Base-by-base conservation (phyloP, 2,888 invertebrate genomes). In the Stenurella melanura region DNA sequence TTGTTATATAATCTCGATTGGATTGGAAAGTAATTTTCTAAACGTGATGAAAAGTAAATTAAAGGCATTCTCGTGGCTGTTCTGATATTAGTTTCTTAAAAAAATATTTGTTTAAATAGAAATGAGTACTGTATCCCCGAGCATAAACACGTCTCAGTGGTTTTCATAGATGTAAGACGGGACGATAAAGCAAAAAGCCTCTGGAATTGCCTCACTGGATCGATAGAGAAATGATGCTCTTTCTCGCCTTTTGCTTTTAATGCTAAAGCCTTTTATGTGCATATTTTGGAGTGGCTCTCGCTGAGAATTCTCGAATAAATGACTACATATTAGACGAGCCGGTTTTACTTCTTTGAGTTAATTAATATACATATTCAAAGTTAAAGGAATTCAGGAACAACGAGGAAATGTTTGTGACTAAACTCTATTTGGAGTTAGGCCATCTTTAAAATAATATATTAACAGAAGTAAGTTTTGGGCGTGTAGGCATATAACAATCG, bases 191-290 rank as follows among this genome's bases (percentile, higher is more conserved):
- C 42, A 38, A 38, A 42, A 64, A 64, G 38, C 64, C 63, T 42
- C 26, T 18, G 34, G 26, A 61, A 42, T 18, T 57, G 30, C 57
- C 69, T 57, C 15, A 5, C 5, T 34, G 34, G 69, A 69, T 69
- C 69, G 69, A 69, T 69, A 69, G 19, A 69, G 69, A 56, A n/a
- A 57, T 30, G 57, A 69, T 69, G 42, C 58, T 30, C 21, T 69
- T 69, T 58, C 58, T 34, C 58, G 68, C 68, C 56, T 57, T 68
- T 68, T 57, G 15, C 50, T 50, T 50, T 50, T 50, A 50, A 69
- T 30, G 18, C 34, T 57, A 9, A 26, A 10, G 12, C 11, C 54
- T 12, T 26, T 50, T 50, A n/a, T 17, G 34, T 69, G 58, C 58
- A 69, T 58, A 34, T 58, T 34, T 17, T 26, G 9, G 54, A 56